phyloP scores from a whole-genome alignment of 2,797 vertebrate species.

The Gadopsis marmoratus region DNA sequence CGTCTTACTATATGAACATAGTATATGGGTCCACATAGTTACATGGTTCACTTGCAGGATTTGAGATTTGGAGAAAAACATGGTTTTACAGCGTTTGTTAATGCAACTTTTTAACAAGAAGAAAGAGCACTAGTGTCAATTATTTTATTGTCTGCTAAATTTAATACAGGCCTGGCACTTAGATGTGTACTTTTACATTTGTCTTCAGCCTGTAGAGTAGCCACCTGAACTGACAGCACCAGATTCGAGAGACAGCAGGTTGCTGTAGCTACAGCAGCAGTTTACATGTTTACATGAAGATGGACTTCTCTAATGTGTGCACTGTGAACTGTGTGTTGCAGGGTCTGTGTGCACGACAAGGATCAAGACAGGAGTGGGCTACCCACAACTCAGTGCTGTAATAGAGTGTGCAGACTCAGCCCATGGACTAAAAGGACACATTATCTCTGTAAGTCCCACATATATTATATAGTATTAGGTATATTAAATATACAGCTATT shows the following conservation, averaged over 20 bases:
- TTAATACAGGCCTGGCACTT: background rate
- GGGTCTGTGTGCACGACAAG: slow-evolving; percentile 98
- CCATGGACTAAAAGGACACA: slow-evolving; percentile 98
- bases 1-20: background rate
- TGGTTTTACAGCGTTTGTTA: background rate
- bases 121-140: background rate
- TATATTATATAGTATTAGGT: background rate
- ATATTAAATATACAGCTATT: background rate
- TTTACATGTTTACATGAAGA: background rate
- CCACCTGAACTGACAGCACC: background rate
- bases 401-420: slow-evolving; percentile 99
- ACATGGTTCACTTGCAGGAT: too few species aligned
- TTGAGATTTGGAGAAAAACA: background rate
- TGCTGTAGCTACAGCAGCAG: slow-evolving; percentile 10
- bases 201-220: background rate
- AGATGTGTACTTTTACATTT: background rate
- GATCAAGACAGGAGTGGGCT: slow-evolving; percentile 98
- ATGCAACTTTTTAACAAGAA: background rate
- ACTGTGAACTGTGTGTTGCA: slow-evolving; percentile 66
- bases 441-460: slow-evolving; percentile 93
- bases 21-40: background rate
- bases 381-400: slow-evolving; percentile 98
- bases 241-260: slow-evolving; percentile 14
- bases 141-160: background rate
- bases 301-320: slow-evolving; percentile 4